Evolutionary conservation across 2,797 vertebrate species (phyloP).

Genomic region (Gallinago nigripennis): DNA sequence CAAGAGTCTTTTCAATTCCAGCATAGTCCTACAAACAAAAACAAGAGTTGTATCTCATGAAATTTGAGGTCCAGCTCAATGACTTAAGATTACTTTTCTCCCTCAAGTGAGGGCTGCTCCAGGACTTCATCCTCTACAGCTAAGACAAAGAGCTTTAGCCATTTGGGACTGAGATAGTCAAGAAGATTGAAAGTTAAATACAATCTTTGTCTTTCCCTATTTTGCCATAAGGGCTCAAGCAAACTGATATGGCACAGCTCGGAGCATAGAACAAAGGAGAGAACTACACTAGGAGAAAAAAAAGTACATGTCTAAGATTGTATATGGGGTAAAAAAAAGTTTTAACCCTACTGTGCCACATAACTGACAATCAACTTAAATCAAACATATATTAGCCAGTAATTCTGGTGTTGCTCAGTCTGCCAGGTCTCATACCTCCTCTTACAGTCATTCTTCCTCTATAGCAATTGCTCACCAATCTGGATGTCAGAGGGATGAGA

Average conservation of each 20-base stretch:
- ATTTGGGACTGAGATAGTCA: neutral
- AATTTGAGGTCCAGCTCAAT: neutral
- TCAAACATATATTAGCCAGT: neutral
- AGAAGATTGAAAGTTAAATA: neutral
- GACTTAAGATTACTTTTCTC: neutral
- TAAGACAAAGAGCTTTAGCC: neutral
- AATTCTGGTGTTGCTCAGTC: neutral
- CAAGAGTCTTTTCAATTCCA: constrained; percentile 26
- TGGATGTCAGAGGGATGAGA: neutral
- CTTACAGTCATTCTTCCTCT: neutral
- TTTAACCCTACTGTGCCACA: neutral
- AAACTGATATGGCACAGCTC: neutral
- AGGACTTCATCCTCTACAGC: neutral
- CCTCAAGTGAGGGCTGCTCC: neutral
- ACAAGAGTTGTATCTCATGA: neutral
- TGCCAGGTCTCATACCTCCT: neutral
- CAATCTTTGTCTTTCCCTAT: neutral
- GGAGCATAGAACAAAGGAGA: neutral
- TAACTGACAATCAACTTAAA: neutral
- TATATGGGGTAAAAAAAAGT: neutral
- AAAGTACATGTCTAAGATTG: neutral
- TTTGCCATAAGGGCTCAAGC: neutral
- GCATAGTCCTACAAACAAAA: neutral
- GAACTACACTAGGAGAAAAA: neutral
- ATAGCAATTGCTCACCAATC: neutral